A percentile compares a stretch with the other conserved stretches of the same genome.
phyloP scores from a whole-genome alignment of 2,888 invertebrate genomes.

The Cryptocephalus moraei region DNA sequence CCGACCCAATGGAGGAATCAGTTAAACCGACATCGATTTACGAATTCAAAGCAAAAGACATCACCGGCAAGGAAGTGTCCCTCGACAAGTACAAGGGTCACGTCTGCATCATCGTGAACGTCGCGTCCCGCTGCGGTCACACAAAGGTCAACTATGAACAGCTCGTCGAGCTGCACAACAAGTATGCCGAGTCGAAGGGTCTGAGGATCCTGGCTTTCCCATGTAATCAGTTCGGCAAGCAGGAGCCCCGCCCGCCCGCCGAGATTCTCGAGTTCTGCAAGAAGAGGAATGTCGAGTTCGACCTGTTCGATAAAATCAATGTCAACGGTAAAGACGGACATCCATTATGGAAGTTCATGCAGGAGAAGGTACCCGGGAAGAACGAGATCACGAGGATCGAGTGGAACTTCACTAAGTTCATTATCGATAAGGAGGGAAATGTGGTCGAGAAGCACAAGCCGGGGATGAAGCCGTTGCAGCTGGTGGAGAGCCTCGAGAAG shows the following conservation, averaged over 20 bases:
- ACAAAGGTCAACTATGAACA: conserved; percentile 77
- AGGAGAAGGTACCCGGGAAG: conserved; percentile 41
- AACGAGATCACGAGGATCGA: conserved; percentile 55
- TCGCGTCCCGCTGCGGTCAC: conserved; percentile 78
- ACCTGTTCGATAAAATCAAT: conserved; percentile 62
- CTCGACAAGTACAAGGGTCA: conserved; percentile 72
- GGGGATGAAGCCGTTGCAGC: conserved; percentile 26
- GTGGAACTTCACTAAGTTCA: conserved; percentile 85
- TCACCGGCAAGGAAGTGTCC: conserved; percentile 70
- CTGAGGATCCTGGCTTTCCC: conserved; percentile 74
- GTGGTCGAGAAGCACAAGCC: conserved; percentile 55
- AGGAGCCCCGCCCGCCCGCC: conserved; percentile 55
- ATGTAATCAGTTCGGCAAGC: conserved; percentile 74
- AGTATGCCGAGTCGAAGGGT: conserved; percentile 58
- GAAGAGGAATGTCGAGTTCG: conserved; percentile 56
- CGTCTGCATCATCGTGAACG: conserved; percentile 77
- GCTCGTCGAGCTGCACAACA: conserved; percentile 57
- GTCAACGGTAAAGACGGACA: conserved; percentile 56
- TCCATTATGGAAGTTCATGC: conserved; percentile 58
- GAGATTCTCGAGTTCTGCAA: conserved; percentile 54
- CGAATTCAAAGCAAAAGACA: conserved; percentile 69
- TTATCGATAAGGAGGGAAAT: conserved; percentile 61
- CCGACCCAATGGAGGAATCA: too few relatives aligned
- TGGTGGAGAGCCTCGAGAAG: conserved; percentile 30
- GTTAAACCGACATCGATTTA: conserved; percentile 66